These are phyloP conservation scores for Mechanitis mazaeus DNA, from an alignment of 2,888 invertebrate species.

Conservation along the genomic window DNA sequence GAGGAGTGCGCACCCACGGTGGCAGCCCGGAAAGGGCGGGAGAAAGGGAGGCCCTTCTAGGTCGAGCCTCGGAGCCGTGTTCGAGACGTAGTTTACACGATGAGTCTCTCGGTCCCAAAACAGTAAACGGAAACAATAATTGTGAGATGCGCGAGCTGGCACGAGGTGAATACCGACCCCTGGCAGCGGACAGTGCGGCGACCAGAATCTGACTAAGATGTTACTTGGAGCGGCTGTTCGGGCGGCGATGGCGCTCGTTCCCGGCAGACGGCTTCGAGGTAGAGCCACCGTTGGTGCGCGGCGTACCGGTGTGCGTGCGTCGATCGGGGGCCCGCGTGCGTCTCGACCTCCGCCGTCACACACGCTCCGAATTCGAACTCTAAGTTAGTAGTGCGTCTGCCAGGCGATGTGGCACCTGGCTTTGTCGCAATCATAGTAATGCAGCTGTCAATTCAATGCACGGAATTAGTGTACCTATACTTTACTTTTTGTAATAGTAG, in stretches of 20 bases:
- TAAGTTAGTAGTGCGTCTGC: conserved; percentile 39
- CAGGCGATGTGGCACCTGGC: conserved; percentile 26
- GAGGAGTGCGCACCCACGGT: conserved; percentile 75
- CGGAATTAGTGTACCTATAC: conserved; percentile 41
- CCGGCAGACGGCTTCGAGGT: conserved; percentile 62
- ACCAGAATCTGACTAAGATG: conserved; percentile 85
- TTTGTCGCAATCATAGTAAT: conserved; percentile 31
- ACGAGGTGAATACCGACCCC: conserved; percentile 69
- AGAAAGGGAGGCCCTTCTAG: conserved; percentile 77
- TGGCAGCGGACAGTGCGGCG: conserved; percentile 72
- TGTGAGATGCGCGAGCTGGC: conserved; percentile 87
- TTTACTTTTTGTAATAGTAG: conserved; percentile 41
- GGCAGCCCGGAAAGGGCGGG: conserved; percentile 75
- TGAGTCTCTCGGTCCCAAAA: conserved; percentile 76
- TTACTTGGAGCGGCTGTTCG: conserved; percentile 84
- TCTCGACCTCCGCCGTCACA: conserved; percentile 68
- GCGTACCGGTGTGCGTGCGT: conserved; percentile 38
- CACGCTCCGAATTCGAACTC: conserved; percentile 73
- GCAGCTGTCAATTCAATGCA: conserved; percentile 51
- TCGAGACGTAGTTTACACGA: conserved; percentile 63
- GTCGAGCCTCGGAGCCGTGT: conserved; percentile 68
- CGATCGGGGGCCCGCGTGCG: conserved; percentile 56
- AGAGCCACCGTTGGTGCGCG: conserved; percentile 52
- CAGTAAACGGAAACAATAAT: conserved; percentile 84
- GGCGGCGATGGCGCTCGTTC: conserved; percentile 75